Evolutionary conservation across 1,140 invertebrate genomes (phyloP).

Genomic region (Kradibia gibbosae): DNA sequence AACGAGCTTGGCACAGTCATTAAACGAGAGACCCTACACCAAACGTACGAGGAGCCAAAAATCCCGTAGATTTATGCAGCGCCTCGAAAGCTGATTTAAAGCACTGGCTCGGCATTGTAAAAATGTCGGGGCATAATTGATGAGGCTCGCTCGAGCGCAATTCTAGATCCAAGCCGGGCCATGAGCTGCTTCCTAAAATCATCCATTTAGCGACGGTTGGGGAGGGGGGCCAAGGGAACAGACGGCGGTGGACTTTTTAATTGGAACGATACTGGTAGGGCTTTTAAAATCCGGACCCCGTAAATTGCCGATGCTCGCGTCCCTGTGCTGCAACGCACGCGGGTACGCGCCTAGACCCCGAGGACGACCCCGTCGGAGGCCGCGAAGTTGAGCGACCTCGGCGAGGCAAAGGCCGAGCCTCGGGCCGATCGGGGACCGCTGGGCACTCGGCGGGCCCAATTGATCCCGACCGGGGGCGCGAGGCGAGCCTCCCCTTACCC

Average conservation of each 20-base stretch:
- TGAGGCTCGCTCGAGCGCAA: background rate
- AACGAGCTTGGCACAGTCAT: background rate
- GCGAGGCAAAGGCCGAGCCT: no score
- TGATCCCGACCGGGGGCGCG: background rate
- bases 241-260: no score
- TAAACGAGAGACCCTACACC: background rate
- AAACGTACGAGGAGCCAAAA: background rate
- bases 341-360: no score
- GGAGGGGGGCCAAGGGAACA: background rate
- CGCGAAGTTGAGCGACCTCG: no score
- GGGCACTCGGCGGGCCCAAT: no score
- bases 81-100: constrained; percentile 5
- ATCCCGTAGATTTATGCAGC: background rate
- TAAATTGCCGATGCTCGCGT: no score
- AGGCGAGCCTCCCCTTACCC: no score
- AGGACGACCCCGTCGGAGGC: no score
- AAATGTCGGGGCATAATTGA: background rate
- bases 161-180: background rate
- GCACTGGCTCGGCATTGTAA: background rate
- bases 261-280: no score
- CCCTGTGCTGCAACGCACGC: no score
- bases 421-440: no score
- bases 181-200: background rate
- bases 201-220: background rate
- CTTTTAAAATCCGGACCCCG: no score